Evolutionary conservation across 2,888 invertebrate species (phyloP).

Genomic region (Troglohyphantes excavatus): DNA sequence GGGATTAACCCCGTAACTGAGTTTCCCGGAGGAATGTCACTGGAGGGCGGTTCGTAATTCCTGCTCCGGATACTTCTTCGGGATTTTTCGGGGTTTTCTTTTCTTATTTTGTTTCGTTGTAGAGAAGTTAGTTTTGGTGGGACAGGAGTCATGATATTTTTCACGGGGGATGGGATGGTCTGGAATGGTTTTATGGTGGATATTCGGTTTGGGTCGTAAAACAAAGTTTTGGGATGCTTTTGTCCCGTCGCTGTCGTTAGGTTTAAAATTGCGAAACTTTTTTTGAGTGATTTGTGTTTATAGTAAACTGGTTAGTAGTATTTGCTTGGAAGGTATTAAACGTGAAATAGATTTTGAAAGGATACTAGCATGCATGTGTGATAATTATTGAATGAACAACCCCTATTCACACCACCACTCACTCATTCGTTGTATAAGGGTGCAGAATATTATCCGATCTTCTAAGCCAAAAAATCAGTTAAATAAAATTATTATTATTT

Average conservation of each 20-base stretch:
- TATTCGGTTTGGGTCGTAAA: neutral
- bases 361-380: too few species aligned
- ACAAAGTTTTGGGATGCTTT: neutral
- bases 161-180: neutral
- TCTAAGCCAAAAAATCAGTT: too few species aligned
- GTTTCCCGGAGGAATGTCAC: conserved; percentile 34
- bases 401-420: too few species aligned
- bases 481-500: too few species aligned
- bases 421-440: too few species aligned
- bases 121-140: neutral
- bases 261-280: too few species aligned
- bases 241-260: neutral
- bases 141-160: neutral
- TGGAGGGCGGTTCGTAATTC: conserved; percentile 28
- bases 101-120: neutral
- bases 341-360: too few species aligned
- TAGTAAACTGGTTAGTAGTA: too few species aligned
- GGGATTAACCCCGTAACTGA: conserved; percentile 53
- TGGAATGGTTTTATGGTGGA: neutral
- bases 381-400: too few species aligned
- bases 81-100: neutral
- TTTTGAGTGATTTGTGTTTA: too few species aligned
- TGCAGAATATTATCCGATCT: too few species aligned
- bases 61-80: conserved; percentile 30
- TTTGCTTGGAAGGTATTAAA: too few species aligned